Evolutionary conservation across 2,113 vertebrate species (phyloP), one percentile per base, ranked within the genome.

Genomic region (Ctenomys sociabilis): DNA sequence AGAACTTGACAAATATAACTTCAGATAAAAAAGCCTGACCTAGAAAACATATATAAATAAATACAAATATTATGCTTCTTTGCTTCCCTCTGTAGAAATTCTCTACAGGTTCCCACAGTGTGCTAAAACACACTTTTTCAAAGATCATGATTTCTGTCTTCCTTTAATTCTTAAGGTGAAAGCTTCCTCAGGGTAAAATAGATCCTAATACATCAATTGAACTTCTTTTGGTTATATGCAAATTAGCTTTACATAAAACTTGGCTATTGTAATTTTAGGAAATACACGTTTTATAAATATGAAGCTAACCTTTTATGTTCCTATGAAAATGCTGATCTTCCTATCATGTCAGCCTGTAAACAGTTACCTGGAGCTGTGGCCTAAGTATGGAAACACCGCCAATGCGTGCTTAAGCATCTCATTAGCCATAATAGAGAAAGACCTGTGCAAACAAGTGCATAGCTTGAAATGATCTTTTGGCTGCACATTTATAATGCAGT

Each of bases 61-160:
- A 35, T 17, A 5, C 7, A 72, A 26, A 49, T 3, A 35, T 45
- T 83, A 17, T 40, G 7, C 54, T 66, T 87, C 21, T 59, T 21
- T 49, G 14, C 7, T 49, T 70, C 7, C 40, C 4, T 35, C 4
- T 85, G n/a, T 2, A 24, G 35, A 35, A 59, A 54, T 81, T 17
- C 2, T 81, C 16, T 32, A 1, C 5, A 72, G 22, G 2, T 22
- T 35, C 0, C 19, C 13, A 52, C 13, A 54, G 0, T 8, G 21
- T 85, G 40, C 30, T 75, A 26, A 68, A 64, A 30, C 24, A 59
- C 30, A 2, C 22, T 78, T 54, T 78, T 68, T 13, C 12, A 28
- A 54, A 54, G 8, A 68, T 68, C 6, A 2, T 85, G 0, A n/a
- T n/a, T 77, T 77, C 21, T 0, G 45, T 19, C 7, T 3, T 92